Percentiles rank a stretch among this genome's conserved stretches.
phyloP scores from a whole-genome alignment of 2,888 invertebrate genomes.

The Drosophila ustulata region DNA sequence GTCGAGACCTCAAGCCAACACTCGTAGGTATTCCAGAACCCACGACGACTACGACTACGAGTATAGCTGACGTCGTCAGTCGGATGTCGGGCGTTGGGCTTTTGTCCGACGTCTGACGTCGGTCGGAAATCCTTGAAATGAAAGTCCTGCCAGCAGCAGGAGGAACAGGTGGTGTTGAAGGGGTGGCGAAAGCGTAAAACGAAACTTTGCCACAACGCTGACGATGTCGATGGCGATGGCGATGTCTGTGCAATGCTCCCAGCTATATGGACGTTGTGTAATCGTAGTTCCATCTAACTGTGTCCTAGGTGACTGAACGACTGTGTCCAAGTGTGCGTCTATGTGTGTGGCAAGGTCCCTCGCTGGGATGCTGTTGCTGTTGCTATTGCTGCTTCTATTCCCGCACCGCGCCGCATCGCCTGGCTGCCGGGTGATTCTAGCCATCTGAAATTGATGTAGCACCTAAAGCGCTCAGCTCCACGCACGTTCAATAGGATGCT shows the following conservation, averaged over 20 bases:
- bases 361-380: slow-evolving; percentile 46
- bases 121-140: slow-evolving; percentile 80
- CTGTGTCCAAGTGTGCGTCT: slow-evolving; percentile 6
- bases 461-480: slow-evolving; percentile 65
- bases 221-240: slow-evolving; percentile 47
- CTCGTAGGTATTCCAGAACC: slow-evolving; percentile 64
- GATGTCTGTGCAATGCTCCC: slow-evolving; percentile 57
- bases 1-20: slow-evolving; percentile 32
- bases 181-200: slow-evolving; percentile 52
- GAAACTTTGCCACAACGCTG: slow-evolving; percentile 67
- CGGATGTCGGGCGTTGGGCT: slow-evolving; percentile 27
- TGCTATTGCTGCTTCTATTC: not conserved
- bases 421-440: slow-evolving; percentile 46
- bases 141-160: slow-evolving; percentile 58
- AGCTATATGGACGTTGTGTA: slow-evolving; percentile 66
- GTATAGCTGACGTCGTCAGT: slow-evolving; percentile 52
- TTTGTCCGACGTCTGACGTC: slow-evolving; percentile 27
- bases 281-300: slow-evolving; percentile 56
- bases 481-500: slow-evolving; percentile 65
- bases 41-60: not conserved
- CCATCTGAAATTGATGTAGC: slow-evolving; percentile 78
- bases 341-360: slow-evolving; percentile 50
- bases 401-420: slow-evolving; percentile 21
- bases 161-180: slow-evolving; percentile 31
- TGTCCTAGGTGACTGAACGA: slow-evolving; percentile 11